Base-by-base conservation (phyloP, 2,888 invertebrate species). In the Ametastegia equiseti region DNA sequence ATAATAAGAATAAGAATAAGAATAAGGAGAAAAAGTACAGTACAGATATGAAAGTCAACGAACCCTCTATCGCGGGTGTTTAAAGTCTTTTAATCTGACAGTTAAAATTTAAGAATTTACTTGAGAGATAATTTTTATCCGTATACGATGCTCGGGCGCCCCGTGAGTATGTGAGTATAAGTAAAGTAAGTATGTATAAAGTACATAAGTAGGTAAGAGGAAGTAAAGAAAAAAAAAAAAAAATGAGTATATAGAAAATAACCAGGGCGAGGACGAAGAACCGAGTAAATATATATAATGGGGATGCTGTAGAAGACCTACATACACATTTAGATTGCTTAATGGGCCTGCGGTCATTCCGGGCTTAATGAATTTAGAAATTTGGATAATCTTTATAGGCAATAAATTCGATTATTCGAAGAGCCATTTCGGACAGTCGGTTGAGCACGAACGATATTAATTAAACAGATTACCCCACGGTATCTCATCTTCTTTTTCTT, bases 361-460 rank as follows among this genome's bases (percentile, higher is more conserved):
- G 78, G 81, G 83, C 81, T 82, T 82, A 81, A 81, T 83, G 81
- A 82, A 85, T 84, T 86, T 84, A 84, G 84, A 83, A 84, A 84
- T 82, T 83, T 82, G 83, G 81, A 57, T 84, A 84, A 85, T 85
- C 83, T 84, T 82, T 81, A 83, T 73, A 54, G 82, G 67, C 80
- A 78, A 84, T 83, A 83, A 85, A 85, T 84, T 85, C 42, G 79
- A 67, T 75, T 77, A 73, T 71, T 63, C 78, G 69, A 67, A 65
- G 30, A 83, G 57, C 80, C 30, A 75, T 78, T 60, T 60, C 78
- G 78, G 39, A 78, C 78, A 33, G 45, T 57, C 60, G 60, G 78
- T 23, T 78, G 27, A 78, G 60, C 42, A 39, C 23, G n/a, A 63
- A 45, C 45, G 60, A 78, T 60, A 78, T 78, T 78, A 78, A 78